phyloP scores from a whole-genome alignment of 2,113 vertebrate species.

The Tachysurus vachellii region DNA sequence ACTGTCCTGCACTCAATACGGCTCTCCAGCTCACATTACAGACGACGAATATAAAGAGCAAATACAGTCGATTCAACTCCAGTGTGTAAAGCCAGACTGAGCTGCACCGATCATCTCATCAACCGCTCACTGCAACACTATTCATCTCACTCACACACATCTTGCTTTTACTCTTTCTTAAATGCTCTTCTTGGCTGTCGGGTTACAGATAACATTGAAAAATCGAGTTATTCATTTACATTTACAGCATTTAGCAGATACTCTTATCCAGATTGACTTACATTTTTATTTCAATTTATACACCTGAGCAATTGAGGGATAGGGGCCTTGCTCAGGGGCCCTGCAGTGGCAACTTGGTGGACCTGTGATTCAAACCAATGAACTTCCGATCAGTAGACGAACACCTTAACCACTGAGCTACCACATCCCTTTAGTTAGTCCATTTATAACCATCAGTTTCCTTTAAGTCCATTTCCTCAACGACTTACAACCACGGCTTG shows the following conservation, averaged over 20 bases:
- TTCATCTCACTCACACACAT: background rate
- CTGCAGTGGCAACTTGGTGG: too few relatives aligned
- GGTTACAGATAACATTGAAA: background rate
- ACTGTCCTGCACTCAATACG: background rate
- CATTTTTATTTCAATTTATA: too few relatives aligned
- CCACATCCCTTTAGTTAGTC: background rate
- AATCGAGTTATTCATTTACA: too few relatives aligned
- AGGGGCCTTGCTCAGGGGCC: too few relatives aligned
- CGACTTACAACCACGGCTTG: background rate
- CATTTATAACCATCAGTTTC: background rate
- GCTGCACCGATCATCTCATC: background rate
- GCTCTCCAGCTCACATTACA: background rate
- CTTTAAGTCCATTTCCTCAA: background rate
- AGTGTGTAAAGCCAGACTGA: background rate
- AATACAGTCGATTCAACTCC: background rate
- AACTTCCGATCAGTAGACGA: too few relatives aligned
- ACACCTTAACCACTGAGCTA: too few relatives aligned
- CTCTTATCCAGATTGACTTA: too few relatives aligned
- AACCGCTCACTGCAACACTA: background rate
- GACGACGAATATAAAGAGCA: background rate
- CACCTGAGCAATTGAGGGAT: too few relatives aligned
- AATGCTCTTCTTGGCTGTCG: background rate
- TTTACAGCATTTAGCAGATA: too few relatives aligned
- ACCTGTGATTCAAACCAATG: too few relatives aligned
- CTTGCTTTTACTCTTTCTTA: background rate